Evolutionary conservation across 2,797 vertebrate species (phyloP), one percentile per base, ranked within the genome.

Genomic region (Clarias laeviceps): DNA sequence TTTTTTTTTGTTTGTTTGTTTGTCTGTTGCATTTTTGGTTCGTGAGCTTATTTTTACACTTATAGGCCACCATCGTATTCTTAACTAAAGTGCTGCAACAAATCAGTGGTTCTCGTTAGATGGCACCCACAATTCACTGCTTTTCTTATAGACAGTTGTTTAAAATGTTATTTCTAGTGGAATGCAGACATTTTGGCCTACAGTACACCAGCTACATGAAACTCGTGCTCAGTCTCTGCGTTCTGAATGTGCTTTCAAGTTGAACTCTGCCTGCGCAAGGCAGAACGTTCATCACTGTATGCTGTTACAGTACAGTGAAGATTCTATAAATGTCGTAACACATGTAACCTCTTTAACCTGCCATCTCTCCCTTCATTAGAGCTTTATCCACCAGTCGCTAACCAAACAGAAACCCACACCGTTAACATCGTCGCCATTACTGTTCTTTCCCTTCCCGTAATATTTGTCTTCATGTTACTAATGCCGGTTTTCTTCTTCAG

Each of bases 381-480:
- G 9, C 78, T 73, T 65, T 29, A 82, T 56, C 37, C 74, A 76
- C 15, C 27, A 64, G 17, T 59, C 9, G 32, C 77, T 88, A 88
- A 88, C 86, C 76, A 54, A 86, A 56, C 81, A 80, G 66, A 82
- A 85, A 45, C 34, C 86, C 29, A 80, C 82, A 81, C 84, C 32
- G 69, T 87, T 87, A 84, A 87, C 86, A 77, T 50, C 54, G 34
- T 40, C 12, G 22, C 45, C 73, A 74, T 74, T 45, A 17, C 64
- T 88, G 87, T 87, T 83, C 73, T 65, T 37, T 61, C 80, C 29
- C 76, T 68, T 82, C 79, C 82, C 80, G 54, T 86, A 89, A 89
- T 79, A 77, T 34, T 12, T 64, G 70, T 84, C 83, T 69, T 82
- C 66, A 76, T 89, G 50, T 68, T 22, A 84, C 90, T 91, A 90